Conservation (phyloP, 2,888 invertebrate genomes). For the Hipparchia semele region DNA sequence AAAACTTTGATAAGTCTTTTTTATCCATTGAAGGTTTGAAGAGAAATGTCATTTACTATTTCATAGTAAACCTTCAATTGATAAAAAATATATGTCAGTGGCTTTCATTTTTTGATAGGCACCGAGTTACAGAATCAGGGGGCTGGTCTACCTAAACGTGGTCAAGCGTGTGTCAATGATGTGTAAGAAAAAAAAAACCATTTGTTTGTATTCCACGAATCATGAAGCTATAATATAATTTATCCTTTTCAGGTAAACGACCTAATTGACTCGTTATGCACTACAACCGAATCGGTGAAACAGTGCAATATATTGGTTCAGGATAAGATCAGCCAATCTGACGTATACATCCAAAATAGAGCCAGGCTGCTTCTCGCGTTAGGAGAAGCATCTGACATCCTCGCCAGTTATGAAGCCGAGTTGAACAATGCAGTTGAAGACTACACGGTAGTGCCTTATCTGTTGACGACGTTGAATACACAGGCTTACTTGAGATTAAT, state of each 20-base stretch:
- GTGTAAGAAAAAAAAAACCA: no score
- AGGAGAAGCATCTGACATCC: not conserved
- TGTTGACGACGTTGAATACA: not conserved
- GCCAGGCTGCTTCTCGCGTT: conserved; percentile 8
- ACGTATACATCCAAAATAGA: not conserved
- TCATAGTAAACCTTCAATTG: no score
- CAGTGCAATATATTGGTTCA: not conserved
- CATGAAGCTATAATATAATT: no score
- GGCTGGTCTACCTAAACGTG: no score
- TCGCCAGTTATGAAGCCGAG: not conserved
- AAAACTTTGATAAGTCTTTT: no score
- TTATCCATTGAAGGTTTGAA: no score
- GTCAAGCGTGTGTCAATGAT: no score
- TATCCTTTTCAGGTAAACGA: not conserved
- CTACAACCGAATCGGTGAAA: not conserved
- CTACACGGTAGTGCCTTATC: not conserved
- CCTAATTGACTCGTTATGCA: conserved; percentile 3
- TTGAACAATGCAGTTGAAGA: not conserved
- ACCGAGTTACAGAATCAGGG: no score
- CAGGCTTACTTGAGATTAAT: not conserved
- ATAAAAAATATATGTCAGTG: no score
- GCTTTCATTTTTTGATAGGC: no score
- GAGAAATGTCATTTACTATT: no score
- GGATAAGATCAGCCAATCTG: not conserved
- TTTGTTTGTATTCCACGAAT: no score